Evolutionary conservation across 2,113 vertebrate genomes (phyloP).

Genomic region (Oreochromis aureus): DNA sequence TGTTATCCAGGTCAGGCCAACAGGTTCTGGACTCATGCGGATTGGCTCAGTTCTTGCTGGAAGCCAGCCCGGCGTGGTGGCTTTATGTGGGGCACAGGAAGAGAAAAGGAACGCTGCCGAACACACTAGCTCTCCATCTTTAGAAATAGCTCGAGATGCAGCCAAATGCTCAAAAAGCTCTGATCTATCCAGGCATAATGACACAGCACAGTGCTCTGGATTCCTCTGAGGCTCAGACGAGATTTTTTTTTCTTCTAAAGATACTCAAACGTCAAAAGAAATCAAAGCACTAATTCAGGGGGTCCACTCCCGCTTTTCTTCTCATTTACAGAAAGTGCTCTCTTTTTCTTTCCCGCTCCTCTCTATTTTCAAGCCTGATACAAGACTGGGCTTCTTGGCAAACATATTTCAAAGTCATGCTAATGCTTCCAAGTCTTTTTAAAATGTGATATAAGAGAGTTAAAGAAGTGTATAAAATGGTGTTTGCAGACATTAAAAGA

Average conservation of each 20-base stretch:
- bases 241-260: slow-evolving; percentile 19
- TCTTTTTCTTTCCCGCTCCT: neutral
- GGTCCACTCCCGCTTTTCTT: neutral
- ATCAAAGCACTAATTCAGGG: slow-evolving; percentile 26
- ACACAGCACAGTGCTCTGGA: slow-evolving; percentile 39
- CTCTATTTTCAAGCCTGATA: neutral
- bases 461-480: slow-evolving; percentile 12
- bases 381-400: slow-evolving; percentile 10
- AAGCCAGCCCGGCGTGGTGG: slow-evolving; percentile 56
- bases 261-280: slow-evolving; percentile 11
- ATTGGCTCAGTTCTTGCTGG: slow-evolving; percentile 64
- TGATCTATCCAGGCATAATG: slow-evolving; percentile 37
- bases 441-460: slow-evolving; percentile 31
- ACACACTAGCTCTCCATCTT: slow-evolving; percentile 40
- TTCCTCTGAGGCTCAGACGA: slow-evolving; percentile 24
- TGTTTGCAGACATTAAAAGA: slow-evolving; percentile 13
- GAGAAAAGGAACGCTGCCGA: slow-evolving; percentile 40
- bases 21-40: slow-evolving; percentile 63
- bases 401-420: slow-evolving; percentile 40
- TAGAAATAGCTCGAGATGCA: slow-evolving; percentile 33
- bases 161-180: slow-evolving; percentile 45
- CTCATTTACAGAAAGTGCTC: neutral
- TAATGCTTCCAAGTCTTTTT: slow-evolving; percentile 21
- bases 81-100: slow-evolving; percentile 69
- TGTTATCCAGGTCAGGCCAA: slow-evolving; percentile 70